phyloP scores from a whole-genome alignment of 1,140 invertebrate genomes.

The Ridgeia piscesae region DNA sequence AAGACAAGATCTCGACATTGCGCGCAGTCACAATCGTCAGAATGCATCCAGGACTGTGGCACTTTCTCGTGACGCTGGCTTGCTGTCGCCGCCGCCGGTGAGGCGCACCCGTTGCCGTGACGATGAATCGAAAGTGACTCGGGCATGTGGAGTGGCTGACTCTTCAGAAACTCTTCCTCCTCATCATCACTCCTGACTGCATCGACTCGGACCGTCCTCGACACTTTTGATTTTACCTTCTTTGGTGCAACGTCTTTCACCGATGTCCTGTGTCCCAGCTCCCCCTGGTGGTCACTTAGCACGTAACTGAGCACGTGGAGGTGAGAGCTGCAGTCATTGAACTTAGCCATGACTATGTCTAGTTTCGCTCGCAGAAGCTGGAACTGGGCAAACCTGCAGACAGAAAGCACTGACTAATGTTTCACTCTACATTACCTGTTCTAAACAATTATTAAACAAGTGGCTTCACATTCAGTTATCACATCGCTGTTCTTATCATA shows the following conservation, averaged over 20 bases:
- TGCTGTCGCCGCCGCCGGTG: neutral
- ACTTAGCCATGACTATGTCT: neutral
- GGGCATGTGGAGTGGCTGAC: neutral
- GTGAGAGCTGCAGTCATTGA: neutral
- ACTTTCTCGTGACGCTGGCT: neutral
- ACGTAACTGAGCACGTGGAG: conserved; percentile 7
- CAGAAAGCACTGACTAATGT: neutral
- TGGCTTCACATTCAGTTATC: neutral
- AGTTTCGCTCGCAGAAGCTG: neutral
- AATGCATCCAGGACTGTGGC: neutral
- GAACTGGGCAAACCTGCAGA: conserved; percentile 13
- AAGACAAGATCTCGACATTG: neutral
- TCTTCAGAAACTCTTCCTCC: neutral
- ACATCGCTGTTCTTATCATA: neutral
- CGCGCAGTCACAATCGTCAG: neutral
- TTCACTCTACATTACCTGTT: too few relatives aligned
- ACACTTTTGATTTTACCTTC: neutral
- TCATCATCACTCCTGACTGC: neutral
- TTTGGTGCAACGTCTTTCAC: neutral
- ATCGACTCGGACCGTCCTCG: neutral
- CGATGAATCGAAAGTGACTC: neutral
- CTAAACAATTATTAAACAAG: neutral
- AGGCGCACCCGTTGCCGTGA: neutral
- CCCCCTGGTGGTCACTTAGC: neutral
- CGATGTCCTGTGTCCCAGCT: neutral